A percentile compares a stretch with the other conserved stretches of the same genome.
phyloP scores from a whole-genome alignment of 2,888 invertebrate genomes.

The Drosophila colorata region DNA sequence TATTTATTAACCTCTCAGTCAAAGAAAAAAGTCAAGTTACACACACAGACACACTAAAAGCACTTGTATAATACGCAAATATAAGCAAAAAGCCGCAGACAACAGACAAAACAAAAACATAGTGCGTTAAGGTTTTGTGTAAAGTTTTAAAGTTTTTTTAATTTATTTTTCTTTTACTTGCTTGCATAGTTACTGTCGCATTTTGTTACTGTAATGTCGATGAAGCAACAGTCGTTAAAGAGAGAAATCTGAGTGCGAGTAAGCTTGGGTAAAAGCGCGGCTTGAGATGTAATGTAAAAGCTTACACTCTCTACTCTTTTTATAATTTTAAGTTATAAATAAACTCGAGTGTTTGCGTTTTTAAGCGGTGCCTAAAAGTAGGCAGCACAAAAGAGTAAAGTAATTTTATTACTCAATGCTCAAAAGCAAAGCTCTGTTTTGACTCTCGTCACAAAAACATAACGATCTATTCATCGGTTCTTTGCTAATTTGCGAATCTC shows the following conservation, averaged over 20 bases:
- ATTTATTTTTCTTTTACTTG: conserved; percentile 11
- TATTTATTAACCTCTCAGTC: conserved; percentile 36
- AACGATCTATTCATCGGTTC: conserved; percentile 31
- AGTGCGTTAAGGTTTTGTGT: conserved; percentile 47
- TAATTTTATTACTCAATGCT: too few species aligned
- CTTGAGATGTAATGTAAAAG: not conserved
- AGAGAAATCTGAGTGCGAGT: conserved; percentile 13
- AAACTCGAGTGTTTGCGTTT: not conserved
- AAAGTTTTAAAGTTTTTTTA: conserved; percentile 34
- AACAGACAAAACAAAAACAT: conserved; percentile 13
- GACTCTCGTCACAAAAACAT: not conserved
- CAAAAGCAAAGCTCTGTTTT: conserved; percentile 9
- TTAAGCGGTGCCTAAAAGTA: conserved; percentile 61
- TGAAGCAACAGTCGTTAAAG: conserved; percentile 58
- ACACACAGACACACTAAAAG: conserved; percentile 17
- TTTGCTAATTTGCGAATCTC: conserved; percentile 44
- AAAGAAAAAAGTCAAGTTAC: conserved; percentile 9
- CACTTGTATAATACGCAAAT: conserved; percentile 59
- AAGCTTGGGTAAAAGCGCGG: not conserved
- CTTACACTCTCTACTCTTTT: conserved; percentile 5
- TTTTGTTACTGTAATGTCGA: conserved; percentile 29
- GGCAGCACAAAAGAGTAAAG: conserved; percentile 46
- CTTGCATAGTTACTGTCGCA: conserved; percentile 18
- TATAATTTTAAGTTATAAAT: conserved; percentile 3
- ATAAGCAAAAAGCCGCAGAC: conserved; percentile 46